Evolutionary conservation across 2,888 invertebrate species (phyloP).

Genomic region (Melieria picta): DNA sequence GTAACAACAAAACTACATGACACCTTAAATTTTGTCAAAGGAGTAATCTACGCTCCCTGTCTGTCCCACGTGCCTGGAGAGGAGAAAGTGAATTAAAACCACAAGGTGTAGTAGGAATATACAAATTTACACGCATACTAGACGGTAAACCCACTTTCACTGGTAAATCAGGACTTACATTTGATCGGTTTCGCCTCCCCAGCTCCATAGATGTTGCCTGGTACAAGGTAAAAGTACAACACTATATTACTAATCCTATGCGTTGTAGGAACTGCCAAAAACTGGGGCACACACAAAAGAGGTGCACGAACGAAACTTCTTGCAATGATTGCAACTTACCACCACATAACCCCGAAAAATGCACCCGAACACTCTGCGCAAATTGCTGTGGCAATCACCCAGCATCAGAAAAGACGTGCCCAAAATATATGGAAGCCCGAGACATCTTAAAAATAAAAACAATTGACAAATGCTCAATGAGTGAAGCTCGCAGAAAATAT

Average conservation of each 20-base stretch:
- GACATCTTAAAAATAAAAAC: constrained; percentile 16
- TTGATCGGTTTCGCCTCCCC: constrained; percentile 15
- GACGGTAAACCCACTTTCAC: not conserved
- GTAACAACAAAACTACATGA: no score
- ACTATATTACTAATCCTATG: constrained; percentile 15
- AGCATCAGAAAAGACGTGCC: not conserved
- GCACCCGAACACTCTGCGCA: constrained; percentile 17
- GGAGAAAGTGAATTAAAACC: constrained; percentile 26
- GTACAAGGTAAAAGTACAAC: constrained; percentile 12
- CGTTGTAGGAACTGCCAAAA: constrained; percentile 17
- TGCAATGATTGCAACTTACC: constrained; percentile 2
- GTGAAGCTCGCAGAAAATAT: not conserved
- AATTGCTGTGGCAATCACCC: constrained; percentile 17
- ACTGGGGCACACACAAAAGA: constrained; percentile 21
- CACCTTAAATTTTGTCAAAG: not conserved
- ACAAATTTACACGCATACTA: not conserved
- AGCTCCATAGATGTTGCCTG: constrained; percentile 8
- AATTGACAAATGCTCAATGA: constrained; percentile 12
- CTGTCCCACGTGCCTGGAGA: constrained; percentile 21
- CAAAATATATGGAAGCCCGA: not conserved
- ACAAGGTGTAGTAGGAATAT: constrained; percentile 11
- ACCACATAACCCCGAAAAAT: constrained; percentile 10
- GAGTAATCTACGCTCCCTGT: not conserved
- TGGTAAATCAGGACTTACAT: constrained; percentile 16
- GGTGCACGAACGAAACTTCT: constrained; percentile 3